A percentile compares a stretch with the other conserved stretches of the same genome.
Evolutionary conservation across 2,113 vertebrate species (phyloP).

Genomic region (Saimiri boliviensis): DNA sequence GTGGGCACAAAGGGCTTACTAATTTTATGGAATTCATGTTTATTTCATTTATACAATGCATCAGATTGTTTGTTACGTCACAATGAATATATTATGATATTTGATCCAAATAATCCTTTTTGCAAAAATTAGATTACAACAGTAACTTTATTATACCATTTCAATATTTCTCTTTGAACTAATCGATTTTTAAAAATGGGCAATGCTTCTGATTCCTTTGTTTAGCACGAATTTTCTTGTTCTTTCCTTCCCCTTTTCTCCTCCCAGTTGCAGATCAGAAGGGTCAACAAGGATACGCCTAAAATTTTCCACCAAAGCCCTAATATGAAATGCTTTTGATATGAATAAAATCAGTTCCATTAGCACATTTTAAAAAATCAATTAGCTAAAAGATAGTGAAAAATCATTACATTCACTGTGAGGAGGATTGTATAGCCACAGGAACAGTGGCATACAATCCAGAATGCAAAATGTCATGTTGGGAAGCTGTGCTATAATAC

Average conservation of each 20-base stretch:
- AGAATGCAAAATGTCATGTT: not conserved
- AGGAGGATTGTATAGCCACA: not conserved
- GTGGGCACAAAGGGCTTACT: not conserved
- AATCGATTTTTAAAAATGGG: not conserved
- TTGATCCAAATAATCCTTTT: not conserved
- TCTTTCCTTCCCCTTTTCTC: not conserved
- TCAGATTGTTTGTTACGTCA: not conserved
- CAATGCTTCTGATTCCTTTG: not conserved
- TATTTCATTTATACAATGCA: not conserved
- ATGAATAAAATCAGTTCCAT: not conserved
- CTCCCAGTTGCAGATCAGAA: not conserved
- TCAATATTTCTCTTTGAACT: not conserved
- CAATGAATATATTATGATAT: not conserved
- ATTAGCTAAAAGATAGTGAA: not conserved
- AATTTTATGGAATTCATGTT: not conserved
- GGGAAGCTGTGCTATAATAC: not conserved
- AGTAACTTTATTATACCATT: not conserved
- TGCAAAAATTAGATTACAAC: not conserved
- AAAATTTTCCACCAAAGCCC: slow-evolving; percentile 24
- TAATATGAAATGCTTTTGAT: not conserved
- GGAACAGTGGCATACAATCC: not conserved
- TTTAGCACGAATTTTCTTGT: slow-evolving; percentile 23
- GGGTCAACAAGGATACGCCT: not conserved
- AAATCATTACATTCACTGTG: not conserved
- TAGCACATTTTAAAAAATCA: not conserved